These are phyloP conservation scores for Schizopygopsis pylzovi DNA, from an alignment of 2,797 vertebrate species.

Conservation along the genomic window DNA sequence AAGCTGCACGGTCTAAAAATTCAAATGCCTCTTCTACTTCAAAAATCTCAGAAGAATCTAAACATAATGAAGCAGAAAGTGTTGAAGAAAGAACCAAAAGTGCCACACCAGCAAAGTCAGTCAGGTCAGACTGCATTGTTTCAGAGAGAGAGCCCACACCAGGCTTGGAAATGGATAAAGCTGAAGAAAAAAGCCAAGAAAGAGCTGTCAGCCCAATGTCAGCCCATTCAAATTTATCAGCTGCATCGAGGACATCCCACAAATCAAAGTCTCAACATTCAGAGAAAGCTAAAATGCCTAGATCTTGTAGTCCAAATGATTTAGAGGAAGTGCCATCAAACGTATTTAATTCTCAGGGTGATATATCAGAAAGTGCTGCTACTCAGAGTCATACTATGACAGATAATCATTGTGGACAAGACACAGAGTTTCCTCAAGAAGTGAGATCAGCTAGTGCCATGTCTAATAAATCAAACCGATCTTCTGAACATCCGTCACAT, in stretches of 20 bases:
- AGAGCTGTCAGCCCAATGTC: slow-evolving; percentile 50
- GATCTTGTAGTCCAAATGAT: slow-evolving; percentile 45
- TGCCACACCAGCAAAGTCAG: slow-evolving; percentile 66
- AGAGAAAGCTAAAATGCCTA: slow-evolving; percentile 57
- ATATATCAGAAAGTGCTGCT: slow-evolving; percentile 57
- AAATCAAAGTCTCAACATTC: slow-evolving; percentile 55
- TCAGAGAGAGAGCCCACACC: slow-evolving; percentile 56
- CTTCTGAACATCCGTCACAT: slow-evolving; percentile 4
- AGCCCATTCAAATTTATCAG: slow-evolving; percentile 43
- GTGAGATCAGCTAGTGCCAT: slow-evolving; percentile 60
- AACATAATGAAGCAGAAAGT: slow-evolving; percentile 50
- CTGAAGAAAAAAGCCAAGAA: slow-evolving; percentile 38
- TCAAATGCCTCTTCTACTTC: slow-evolving; percentile 60
- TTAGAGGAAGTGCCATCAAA: slow-evolving; percentile 41
- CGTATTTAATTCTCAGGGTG: slow-evolving; percentile 42
- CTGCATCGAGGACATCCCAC: slow-evolving; percentile 27
- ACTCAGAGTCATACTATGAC: neutral
- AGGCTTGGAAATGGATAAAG: slow-evolving; percentile 25
- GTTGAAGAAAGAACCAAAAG: slow-evolving; percentile 63
- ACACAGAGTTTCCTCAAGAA: slow-evolving; percentile 47
- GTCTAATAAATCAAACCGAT: slow-evolving; percentile 56
- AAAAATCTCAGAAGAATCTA: slow-evolving; percentile 64
- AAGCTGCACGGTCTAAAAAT: slow-evolving; percentile 37
- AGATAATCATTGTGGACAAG: slow-evolving; percentile 42
- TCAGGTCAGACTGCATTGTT: slow-evolving; percentile 60